Evolutionary conservation across 2,797 vertebrate genomes (phyloP), one percentile per base, ranked within the genome.

Genomic region (Harpagifer antarcticus): DNA sequence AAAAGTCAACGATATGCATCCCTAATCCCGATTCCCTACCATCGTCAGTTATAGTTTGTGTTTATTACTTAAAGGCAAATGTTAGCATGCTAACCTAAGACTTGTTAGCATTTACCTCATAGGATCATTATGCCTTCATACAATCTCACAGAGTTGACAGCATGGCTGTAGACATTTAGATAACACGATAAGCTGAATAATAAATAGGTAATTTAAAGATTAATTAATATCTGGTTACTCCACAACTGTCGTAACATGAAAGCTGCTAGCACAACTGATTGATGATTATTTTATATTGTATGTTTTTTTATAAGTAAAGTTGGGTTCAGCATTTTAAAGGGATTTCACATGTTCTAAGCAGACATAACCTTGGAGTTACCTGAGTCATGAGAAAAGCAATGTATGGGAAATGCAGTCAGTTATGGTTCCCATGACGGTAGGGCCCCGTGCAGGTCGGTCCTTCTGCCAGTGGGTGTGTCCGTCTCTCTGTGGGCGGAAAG

Each of bases 381-480:
- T 16, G 40, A 66, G 40, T 16, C 27, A 9, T 62, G 60, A 70
- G 16, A 42, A 68, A 54, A 59, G 15, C 57, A 62, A 79, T 31
- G 20, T 72, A 72, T 83, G 71, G 62, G 72, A 83, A 88, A 70
- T 58, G 44, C 19, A 42, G 71, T 59, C 54, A 54, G 61, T 11
- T 68, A 37, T 77, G 72, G 69, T 92, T 88, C 88, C 87, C 86
- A 85, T 85, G 86, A 83, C 52, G 73, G 83, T 68, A 19, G 68
- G 83, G 69, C 76, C 66, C 78, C 50, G 52, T 67, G 73, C 86
- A 33, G 83, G 49, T 76, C 16, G 49, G 65, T 56, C 74, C 75
- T 73, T 72, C 77, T 86, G 84, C 86, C 79, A 52, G 76, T 78
- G 85, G 90, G 89, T 54, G 90, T 82, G 86, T 86, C 90, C 6